These are phyloP conservation scores for Notarius quadriscutis DNA, from an alignment of 2,113 vertebrate genomes.

Conservation along the genomic window DNA sequence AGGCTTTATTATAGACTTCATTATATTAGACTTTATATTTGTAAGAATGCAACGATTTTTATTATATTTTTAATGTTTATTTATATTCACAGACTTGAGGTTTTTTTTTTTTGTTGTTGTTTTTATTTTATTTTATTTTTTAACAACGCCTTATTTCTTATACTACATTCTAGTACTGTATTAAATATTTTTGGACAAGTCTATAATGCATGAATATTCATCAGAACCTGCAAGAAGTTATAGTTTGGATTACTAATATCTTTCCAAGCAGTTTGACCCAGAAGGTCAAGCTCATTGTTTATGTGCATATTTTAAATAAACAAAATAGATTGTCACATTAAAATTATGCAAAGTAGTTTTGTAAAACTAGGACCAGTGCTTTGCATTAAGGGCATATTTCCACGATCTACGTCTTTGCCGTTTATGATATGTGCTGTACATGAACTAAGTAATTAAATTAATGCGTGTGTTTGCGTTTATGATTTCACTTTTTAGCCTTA, in stretches of 20 bases:
- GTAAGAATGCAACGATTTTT: neutral
- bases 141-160: neutral
- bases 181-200: constrained; percentile 6
- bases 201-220: neutral
- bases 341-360: constrained; percentile 48
- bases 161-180: neutral
- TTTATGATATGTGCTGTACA: neutral
- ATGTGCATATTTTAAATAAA: constrained; percentile 38
- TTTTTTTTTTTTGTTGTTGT: neutral
- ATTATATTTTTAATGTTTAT: neutral
- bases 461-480: neutral
- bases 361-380: constrained; percentile 28
- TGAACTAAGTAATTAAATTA: neutral
- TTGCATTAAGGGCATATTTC: constrained; percentile 39
- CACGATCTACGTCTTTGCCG: neutral
- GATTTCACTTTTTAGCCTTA: neutral
- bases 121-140: neutral
- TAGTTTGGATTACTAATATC: neutral
- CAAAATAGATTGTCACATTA: constrained; percentile 44
- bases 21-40: neutral
- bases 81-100: neutral
- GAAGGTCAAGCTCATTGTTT: constrained; percentile 17
- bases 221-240: neutral
- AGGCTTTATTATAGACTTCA: neutral
- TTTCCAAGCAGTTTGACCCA: constrained; percentile 7